A percentile compares a stretch with the other conserved stretches of the same genome.
These are phyloP conservation scores for Pipistrellus kuhlii DNA, from an alignment of 2,797 vertebrate genomes.

Conservation along the genomic window DNA sequence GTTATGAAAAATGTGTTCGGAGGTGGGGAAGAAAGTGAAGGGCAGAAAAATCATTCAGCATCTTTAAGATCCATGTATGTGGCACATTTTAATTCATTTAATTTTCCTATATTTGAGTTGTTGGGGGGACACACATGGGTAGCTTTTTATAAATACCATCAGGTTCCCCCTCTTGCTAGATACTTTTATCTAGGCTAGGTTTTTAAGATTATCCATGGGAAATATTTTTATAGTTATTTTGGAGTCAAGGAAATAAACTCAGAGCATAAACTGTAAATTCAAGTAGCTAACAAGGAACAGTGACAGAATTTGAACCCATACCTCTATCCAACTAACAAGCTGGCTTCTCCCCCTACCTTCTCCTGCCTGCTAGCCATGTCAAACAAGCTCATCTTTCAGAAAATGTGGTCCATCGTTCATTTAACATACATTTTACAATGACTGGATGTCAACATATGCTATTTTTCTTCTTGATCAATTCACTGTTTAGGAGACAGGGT, in stretches of 20 bases:
- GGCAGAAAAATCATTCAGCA: background rate
- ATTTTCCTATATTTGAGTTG: background rate
- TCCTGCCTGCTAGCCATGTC: background rate
- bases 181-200: background rate
- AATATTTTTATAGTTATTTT: background rate
- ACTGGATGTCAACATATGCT: background rate
- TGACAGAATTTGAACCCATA: slow-evolving; percentile 4
- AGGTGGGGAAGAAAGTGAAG: background rate
- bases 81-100: background rate
- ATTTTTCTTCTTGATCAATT: slow-evolving; percentile 42
- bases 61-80: background rate
- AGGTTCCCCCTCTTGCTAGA: background rate
- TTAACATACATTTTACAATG: slow-evolving; percentile 29
- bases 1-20: background rate
- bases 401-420: background rate
- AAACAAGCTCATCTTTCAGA: slow-evolving; percentile 10
- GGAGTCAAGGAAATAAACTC: slow-evolving; percentile 12
- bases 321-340: slow-evolving; percentile 7
- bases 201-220: background rate
- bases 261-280: background rate
- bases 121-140: background rate
- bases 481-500: background rate
- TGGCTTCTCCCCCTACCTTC: background rate
- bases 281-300: background rate
- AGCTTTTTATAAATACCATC: slow-evolving; percentile 12